A percentile compares a stretch with the other conserved stretches of the same genome.
These are phyloP conservation scores for Penaeus vannamei DNA, from an alignment of 1,140 invertebrate species.

Conservation along the genomic window DNA sequence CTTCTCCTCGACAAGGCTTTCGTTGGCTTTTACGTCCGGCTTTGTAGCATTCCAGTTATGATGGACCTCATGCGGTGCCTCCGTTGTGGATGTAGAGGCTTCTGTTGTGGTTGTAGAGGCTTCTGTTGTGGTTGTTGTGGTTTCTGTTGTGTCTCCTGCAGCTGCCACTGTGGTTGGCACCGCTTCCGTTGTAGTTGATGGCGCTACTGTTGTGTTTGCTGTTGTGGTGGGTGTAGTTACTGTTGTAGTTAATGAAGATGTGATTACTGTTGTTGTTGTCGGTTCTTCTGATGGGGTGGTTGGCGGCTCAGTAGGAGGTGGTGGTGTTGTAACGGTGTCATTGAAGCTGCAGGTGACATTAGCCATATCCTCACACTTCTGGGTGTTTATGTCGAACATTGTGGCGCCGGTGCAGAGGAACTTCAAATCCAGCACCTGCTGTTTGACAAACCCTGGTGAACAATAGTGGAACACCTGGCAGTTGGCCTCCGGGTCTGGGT, in stretches of 20 bases:
- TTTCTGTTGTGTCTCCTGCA: not conserved
- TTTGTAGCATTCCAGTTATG: constrained; percentile 32
- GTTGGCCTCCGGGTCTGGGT: constrained; percentile 74
- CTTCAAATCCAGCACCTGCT: constrained; percentile 76
- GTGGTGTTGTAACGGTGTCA: constrained; percentile 10
- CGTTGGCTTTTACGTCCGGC: not conserved
- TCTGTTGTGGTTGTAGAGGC: not conserved
- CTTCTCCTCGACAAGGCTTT: constrained; percentile 26
- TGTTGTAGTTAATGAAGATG: constrained; percentile 29
- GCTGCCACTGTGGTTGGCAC: not conserved
- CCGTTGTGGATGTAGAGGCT: not conserved
- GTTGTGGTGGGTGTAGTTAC: not conserved
- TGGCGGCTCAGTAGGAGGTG: not conserved
- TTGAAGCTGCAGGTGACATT: constrained; percentile 56
- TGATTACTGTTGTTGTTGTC: constrained; percentile 18
- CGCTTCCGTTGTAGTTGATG: not conserved
- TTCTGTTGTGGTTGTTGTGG: not conserved
- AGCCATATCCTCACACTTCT: constrained; percentile 72
- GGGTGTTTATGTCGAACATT: constrained; percentile 74
- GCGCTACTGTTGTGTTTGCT: not conserved
- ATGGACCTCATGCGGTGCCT: not conserved
- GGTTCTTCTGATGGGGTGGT: constrained; percentile 8
- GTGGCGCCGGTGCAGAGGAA: constrained; percentile 77
- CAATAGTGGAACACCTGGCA: constrained; percentile 78
- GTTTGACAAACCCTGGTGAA: constrained; percentile 75